Conservation (phyloP, 2,888 invertebrate species). For the Epirrita christyi region DNA sequence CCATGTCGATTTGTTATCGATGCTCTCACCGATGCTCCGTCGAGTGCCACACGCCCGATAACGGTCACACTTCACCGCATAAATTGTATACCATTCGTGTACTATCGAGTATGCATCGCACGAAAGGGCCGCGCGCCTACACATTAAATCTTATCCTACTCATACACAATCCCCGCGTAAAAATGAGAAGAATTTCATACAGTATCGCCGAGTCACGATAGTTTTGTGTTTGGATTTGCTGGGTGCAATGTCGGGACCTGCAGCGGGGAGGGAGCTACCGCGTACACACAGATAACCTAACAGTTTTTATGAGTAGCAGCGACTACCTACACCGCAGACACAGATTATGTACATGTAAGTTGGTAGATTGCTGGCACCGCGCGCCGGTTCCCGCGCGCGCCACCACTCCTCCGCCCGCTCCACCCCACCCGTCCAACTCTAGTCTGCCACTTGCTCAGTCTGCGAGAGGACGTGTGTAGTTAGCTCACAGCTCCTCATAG, state of each 20-base stretch:
- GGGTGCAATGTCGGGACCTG: conserved; percentile 60
- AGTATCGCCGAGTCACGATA: conserved; percentile 66
- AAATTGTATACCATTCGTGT: conserved; percentile 64
- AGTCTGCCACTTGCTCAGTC: conserved; percentile 61
- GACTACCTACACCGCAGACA: conserved; percentile 33
- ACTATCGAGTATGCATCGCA: conserved; percentile 58
- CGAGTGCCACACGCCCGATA: conserved; percentile 66
- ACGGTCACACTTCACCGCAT: conserved; percentile 62
- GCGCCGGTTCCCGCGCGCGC: conserved; percentile 41
- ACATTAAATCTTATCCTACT: conserved; percentile 63
- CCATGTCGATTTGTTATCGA: conserved; percentile 59
- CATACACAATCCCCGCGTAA: conserved; percentile 49
- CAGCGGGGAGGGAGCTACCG: conserved; percentile 57
- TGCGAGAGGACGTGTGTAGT: conserved; percentile 48
- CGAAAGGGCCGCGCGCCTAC: conserved; percentile 55
- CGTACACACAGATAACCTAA: conserved; percentile 25
- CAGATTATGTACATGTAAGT: conserved; percentile 16
- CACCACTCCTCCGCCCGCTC: conserved; percentile 32
- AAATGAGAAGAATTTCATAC: conserved; percentile 68
- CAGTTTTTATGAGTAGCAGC: conserved; percentile 20
- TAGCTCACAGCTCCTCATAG: conserved; percentile 31
- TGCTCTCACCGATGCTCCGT: conserved; percentile 56
- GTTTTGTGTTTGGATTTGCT: conserved; percentile 64
- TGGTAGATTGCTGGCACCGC: conserved; percentile 3
- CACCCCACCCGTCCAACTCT: conserved; percentile 46